Base-by-base conservation (phyloP, 2,113 vertebrate genomes). In the Terrapene triunguis region DNA sequence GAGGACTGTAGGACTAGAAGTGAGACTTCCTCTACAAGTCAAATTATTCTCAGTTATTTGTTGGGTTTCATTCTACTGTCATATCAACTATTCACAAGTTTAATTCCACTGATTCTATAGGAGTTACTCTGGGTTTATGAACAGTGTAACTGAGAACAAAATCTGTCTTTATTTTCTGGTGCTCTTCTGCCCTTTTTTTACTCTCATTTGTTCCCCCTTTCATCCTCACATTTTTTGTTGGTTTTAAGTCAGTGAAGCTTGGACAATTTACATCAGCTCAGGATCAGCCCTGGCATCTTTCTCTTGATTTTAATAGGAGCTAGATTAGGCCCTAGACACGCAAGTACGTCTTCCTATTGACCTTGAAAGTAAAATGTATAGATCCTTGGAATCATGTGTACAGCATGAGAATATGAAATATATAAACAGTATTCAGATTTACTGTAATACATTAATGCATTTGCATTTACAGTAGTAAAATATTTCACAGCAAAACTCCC, bases 41-140 rank as follows among this genome's bases (percentile, higher is more conserved):
- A 14, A 51, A 59, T 85, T 88, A 24, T 89, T 96, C 91, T 54
- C 9, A 74, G 1, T 83, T 0, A 0, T 85, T 93, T 1, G 8
- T 76, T 78, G n/a, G 76, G 44, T 42, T 55, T 82, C 55, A 89
- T 93, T 90, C 32, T 94, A 69, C 65, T 93, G 22, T 95, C 84
- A 91, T n/a, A 65, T 14, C 38, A 35, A 44, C 69, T 94, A 89
- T 92, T 80, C n/a, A 38, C 87, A 32, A 88, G 89, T 69, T 96
- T 29, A 27, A 47, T 78, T 74, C 22, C 42, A 27, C 25, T 47
- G 74, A 14, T 27, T 29, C 44, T 72, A 22, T 76, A 25, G 42
- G 74, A 27, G 11, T 78, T 78, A 24, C 25, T 78, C 44, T 44
- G 42, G 24, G 74, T 76, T 76, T 42, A 76, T 76, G 12, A 4